Evolutionary conservation across 2,113 vertebrate species (phyloP).

Genomic region (Dicrurus megarhynchus): DNA sequence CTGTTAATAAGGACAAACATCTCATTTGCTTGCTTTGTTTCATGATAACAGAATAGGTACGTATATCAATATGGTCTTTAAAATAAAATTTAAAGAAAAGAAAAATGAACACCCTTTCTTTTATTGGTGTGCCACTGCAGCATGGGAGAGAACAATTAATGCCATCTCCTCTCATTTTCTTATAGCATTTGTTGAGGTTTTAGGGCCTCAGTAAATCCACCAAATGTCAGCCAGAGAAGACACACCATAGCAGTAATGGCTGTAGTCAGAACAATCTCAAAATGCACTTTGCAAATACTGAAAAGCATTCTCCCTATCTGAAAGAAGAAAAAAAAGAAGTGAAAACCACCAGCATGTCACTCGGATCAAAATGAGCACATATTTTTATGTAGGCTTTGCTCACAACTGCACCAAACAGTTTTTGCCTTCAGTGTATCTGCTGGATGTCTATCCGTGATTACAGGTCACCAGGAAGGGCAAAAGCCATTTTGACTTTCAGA

Average conservation of each 20-base stretch:
- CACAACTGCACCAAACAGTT: background rate
- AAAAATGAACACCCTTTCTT: background rate
- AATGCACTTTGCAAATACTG: background rate
- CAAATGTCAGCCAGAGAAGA: background rate
- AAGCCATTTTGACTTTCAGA: background rate
- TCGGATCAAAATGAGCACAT: background rate
- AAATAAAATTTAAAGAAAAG: background rate
- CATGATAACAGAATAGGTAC: background rate
- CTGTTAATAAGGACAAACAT: background rate
- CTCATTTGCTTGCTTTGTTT: background rate
- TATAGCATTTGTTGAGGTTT: background rate
- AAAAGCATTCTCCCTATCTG: background rate
- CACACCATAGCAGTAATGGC: background rate
- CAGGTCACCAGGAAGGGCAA: background rate
- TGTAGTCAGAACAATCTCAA: background rate
- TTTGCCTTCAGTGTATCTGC: background rate
- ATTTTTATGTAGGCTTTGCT: background rate
- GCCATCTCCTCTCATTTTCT: background rate
- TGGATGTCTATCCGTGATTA: fast-evolving
- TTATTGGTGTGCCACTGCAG: background rate
- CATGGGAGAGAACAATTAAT: background rate
- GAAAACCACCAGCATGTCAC: background rate
- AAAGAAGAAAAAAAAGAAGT: background rate
- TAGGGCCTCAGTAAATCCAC: background rate
- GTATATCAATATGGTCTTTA: background rate